phyloP scores from a whole-genome alignment of 2,113 vertebrate genomes.

The Stercorarius parasiticus region DNA sequence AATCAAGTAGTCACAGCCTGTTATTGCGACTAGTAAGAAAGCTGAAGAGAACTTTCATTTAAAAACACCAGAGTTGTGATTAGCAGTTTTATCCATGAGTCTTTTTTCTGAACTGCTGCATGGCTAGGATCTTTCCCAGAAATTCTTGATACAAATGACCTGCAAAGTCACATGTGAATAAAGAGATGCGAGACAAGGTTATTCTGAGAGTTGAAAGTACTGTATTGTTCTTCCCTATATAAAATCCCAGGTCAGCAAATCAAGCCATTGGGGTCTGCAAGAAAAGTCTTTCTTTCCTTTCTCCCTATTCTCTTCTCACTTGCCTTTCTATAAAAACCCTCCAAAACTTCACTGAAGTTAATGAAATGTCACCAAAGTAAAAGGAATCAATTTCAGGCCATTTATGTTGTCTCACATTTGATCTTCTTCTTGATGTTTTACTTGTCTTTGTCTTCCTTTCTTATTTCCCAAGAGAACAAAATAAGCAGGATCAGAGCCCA shows the following conservation, averaged over 20 bases:
- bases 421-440: constrained; percentile 41
- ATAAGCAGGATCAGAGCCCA: not conserved
- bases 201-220: not conserved
- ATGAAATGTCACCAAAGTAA: constrained; percentile 59
- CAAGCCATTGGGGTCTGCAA: not conserved
- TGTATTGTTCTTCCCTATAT: not conserved
- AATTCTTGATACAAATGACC: not conserved
- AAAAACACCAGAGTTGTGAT: not conserved
- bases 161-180: not conserved
- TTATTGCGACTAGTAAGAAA: not conserved
- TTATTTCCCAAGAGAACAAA: constrained; percentile 38
- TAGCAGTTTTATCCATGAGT: accelerated
- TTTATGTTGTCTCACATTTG: constrained; percentile 56
- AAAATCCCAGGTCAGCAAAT: constrained; percentile 23
- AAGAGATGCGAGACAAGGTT: not conserved
- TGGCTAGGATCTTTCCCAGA: not conserved
- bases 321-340: not conserved
- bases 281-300: not conserved
- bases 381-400: constrained; percentile 51
- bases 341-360: constrained; percentile 43
- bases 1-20: not conserved
- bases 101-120: not conserved
- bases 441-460: constrained; percentile 31
- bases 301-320: not conserved
- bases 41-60: not conserved